Percentiles rank a stretch among this genome's conserved stretches.
Conservation (phyloP, 2,888 invertebrate genomes). For the Caenorhabditis plicata region DNA sequence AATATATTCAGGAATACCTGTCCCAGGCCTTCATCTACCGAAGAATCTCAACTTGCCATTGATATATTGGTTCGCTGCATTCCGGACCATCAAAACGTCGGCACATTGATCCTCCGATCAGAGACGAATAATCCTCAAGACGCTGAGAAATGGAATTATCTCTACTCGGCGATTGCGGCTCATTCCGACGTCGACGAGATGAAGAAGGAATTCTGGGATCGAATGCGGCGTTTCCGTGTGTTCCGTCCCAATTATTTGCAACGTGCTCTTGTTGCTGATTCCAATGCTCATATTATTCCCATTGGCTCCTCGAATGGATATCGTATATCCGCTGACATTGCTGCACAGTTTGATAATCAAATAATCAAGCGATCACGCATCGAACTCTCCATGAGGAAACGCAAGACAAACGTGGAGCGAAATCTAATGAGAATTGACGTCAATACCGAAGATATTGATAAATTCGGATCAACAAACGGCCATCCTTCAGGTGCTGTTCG, state of each 20-base stretch:
- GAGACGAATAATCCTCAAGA: conserved; percentile 37
- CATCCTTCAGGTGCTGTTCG: conserved; percentile 22
- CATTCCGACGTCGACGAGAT: conserved; percentile 34
- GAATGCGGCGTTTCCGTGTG: conserved; percentile 46
- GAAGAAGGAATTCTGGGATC: conserved; percentile 46
- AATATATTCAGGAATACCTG: conserved; percentile 53
- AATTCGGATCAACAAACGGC: conserved; percentile 15
- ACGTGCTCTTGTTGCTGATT: conserved; percentile 37
- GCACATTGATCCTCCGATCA: conserved; percentile 43
- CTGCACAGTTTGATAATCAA: conserved; percentile 24
- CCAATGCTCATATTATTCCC: conserved; percentile 25
- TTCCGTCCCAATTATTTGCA: conserved; percentile 49
- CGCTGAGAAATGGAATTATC: conserved; percentile 48
- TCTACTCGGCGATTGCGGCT: conserved; percentile 43
- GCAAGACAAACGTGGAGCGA: conserved; percentile 24
- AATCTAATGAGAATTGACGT: conserved; percentile 32
- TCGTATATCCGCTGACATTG: too few species aligned
- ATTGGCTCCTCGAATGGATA: conserved; percentile 10
- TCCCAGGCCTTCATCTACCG: conserved; percentile 26
- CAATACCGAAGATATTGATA: conserved; percentile 26
- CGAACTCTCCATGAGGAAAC: conserved; percentile 18
- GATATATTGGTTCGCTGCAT: conserved; percentile 45
- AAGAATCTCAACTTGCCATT: conserved; percentile 45
- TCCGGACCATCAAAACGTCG: conserved; percentile 48
- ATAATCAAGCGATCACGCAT: conserved; percentile 29